Evolutionary conservation across 2,888 invertebrate genomes (phyloP), one percentile per base, ranked within the genome.

Genomic region (Aradus depressus): DNA sequence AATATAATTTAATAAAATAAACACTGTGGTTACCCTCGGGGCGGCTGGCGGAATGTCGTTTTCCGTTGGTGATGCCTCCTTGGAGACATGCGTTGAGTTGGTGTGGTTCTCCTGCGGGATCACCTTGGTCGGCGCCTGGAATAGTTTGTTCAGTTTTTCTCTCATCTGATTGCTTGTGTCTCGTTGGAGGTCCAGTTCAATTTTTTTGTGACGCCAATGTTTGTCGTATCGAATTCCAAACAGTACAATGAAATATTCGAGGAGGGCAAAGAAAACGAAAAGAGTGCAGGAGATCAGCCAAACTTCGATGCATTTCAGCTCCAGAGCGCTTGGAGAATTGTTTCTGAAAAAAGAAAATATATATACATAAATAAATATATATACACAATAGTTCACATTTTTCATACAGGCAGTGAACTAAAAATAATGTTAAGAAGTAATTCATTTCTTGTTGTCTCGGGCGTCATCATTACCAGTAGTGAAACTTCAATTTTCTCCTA

Each of bases 161-260:
- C 32, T 41, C 18, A 49, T 34, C 14, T 28, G 42, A 23, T 25
- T 42, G 22, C 28, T 39, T 38, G 32, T 26, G 32, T 48, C 48
- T 21, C 44, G 45, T 31, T 51, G 37, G 8, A 45, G 26, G 31
- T 63, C 63, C 23, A 61, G 44, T 42, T 64, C 62, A 14, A 55
- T 53, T 54, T 64, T 63, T 47, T 62, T 63, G 50, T 64, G 64
- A 23, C 76, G 70, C 77, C 77, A 78, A 63, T 76, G 76, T 64
- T 77, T 77, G 65, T 78, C 77, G 63, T 78, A 77, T 18, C 77
- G 71, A 64, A 78, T 78, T 52, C 77, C 77, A 64, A 77, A 77
- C 35, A 78, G 68, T 54, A 78, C 77, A 59, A 78, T 73, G 62
- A 77, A 77, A 65, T 77, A 78, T 64, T 78, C 78, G 62, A 78